Evolutionary conservation across 1,140 invertebrate genomes (phyloP).

Genomic region (Lordiphosa mommai): DNA sequence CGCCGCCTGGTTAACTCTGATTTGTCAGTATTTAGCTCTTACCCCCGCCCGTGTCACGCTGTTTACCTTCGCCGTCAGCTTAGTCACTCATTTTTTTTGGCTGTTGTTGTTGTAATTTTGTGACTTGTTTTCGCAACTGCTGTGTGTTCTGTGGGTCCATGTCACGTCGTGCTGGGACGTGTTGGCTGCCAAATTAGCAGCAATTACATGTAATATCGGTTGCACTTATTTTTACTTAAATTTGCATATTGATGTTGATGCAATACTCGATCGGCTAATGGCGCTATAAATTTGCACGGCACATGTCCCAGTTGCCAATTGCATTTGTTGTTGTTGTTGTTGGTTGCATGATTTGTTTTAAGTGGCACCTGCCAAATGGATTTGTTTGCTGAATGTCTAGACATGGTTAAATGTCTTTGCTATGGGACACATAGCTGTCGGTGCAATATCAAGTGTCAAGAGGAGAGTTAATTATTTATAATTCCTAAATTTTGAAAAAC

Average conservation of each 20-base stretch:
- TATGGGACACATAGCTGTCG: slow-evolving; percentile 31
- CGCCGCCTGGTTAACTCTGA: slow-evolving; percentile 53
- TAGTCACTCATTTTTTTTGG: slow-evolving; percentile 58
- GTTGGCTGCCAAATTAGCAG: slow-evolving; percentile 78
- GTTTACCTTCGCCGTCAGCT: slow-evolving; percentile 65
- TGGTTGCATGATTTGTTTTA: slow-evolving; percentile 46
- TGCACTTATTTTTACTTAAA: slow-evolving; percentile 61
- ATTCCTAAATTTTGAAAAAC: no score
- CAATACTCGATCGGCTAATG: slow-evolving; percentile 66
- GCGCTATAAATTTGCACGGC: slow-evolving; percentile 70
- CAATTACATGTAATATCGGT: slow-evolving; percentile 79
- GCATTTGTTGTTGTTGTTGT: slow-evolving; percentile 27
- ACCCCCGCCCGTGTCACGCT: slow-evolving; percentile 39
- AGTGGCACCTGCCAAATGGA: slow-evolving; percentile 63
- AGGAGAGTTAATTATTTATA: neutral
- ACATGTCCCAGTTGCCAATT: slow-evolving; percentile 48
- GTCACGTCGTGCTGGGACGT: slow-evolving; percentile 69
- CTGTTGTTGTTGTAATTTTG: slow-evolving; percentile 1
- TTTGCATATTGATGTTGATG: slow-evolving; percentile 57
- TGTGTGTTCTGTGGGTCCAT: slow-evolving; percentile 36
- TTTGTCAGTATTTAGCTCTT: slow-evolving; percentile 55
- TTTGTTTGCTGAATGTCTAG: slow-evolving; percentile 68
- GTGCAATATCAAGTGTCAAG: slow-evolving; percentile 54
- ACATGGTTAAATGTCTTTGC: slow-evolving; percentile 51
- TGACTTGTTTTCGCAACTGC: slow-evolving; percentile 61